Base-by-base conservation (phyloP, 2,113 vertebrate genomes). In the Oriolus oriolus region DNA sequence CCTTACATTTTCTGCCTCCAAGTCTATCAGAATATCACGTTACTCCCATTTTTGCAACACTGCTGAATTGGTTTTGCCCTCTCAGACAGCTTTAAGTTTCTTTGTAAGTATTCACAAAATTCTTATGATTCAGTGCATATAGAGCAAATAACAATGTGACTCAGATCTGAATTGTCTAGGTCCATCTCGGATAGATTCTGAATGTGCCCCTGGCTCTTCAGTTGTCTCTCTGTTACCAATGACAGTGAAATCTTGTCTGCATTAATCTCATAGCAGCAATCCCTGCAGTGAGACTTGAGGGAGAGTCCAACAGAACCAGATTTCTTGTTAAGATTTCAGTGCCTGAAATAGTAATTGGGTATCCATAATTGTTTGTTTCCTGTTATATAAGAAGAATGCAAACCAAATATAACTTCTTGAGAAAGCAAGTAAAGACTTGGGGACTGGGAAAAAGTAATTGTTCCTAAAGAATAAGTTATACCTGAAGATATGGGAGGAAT, bases 351-450 rank as follows among this genome's bases (percentile, higher is more conserved):
- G 60, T 69, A 96, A 91, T 71, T 82, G 14, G 8, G 4, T 74
- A 84, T 82, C 65, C 23, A 5, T 89, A 97, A 85, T 95, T 74
- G 47, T 69, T 90, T 93, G 28, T 31, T 76, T 95, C 68, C 49
- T 90, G 19, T 95, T 90, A 87, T 8, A 37, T 82, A 70, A 61
- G 27, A 76, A 81, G 42, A 86, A 41, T 82, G 16, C 11, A 92
- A 84, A 30, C 22, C 30, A 79, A 71, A 83, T 53, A 18, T 14
- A 6, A 35, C 54, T 65, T 91, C 6, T 56, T 61, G 26, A 87
- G 7, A 76, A 91, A 90, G 22, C 1, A 44, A 27, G 4, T 54
- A 18, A 91, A 57, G 8, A 50, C 35, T 7, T n/a, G 4, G 7
- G 7, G 9, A 65, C 14, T 3, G 2, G 33, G 9, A 35, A 82